Percentiles rank a stretch among this genome's conserved stretches.
Conservation (phyloP, 1,140 invertebrate genomes). For the Trichonephila clavipes region DNA sequence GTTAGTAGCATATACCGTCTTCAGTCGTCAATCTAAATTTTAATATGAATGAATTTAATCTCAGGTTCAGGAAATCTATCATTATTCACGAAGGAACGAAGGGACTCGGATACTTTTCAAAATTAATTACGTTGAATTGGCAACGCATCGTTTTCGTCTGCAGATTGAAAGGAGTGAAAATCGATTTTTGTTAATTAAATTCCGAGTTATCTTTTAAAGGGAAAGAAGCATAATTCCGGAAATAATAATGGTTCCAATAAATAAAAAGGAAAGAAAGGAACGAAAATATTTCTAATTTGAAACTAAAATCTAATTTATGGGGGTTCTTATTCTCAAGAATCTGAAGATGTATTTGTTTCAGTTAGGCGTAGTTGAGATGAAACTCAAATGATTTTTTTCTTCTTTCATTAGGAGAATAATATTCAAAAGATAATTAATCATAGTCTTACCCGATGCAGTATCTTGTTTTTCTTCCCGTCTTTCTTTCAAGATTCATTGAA, state of each 20-base stretch:
- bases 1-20: not conserved
- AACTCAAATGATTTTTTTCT: not conserved
- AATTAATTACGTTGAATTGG: conserved; percentile 15
- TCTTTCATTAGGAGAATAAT: conserved; percentile 15
- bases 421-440: conserved; percentile 49
- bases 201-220: conserved; percentile 5
- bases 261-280: not conserved
- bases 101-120: not conserved
- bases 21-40: not conserved
- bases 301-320: conserved; percentile 46
- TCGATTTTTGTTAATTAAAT: conserved; percentile 59
- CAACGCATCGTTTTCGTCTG: not conserved
- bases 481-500: not conserved
- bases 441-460: not conserved
- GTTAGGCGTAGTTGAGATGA: not conserved
- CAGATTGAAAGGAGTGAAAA: not conserved
- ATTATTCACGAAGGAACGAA: not conserved
- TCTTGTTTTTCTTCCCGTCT: not conserved
- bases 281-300: conserved; percentile 39
- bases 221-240: not conserved
- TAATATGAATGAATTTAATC: not conserved
- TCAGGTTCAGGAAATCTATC: not conserved
- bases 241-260: conserved; percentile 10
- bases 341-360: conserved; percentile 8
- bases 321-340: not conserved